Conservation (phyloP, 2,797 vertebrate species). For the Danio jaintianensis region DNA sequence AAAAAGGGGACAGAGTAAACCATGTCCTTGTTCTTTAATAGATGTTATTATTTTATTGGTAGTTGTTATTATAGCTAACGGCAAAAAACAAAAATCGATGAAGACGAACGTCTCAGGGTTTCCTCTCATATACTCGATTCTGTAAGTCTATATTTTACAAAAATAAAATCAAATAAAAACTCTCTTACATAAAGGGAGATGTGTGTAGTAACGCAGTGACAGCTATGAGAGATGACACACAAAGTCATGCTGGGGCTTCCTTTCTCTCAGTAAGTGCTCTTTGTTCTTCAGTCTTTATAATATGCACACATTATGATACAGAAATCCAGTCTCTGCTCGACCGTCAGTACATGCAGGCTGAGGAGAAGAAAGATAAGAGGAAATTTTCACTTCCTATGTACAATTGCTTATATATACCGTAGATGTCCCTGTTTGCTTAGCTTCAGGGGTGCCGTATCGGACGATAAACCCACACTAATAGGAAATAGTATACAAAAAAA, state of each 20-base stretch:
- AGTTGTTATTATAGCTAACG: neutral
- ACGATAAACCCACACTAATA: neutral
- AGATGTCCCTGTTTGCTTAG: slow-evolving; percentile 66
- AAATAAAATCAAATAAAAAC: neutral
- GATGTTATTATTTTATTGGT: slow-evolving; percentile 19
- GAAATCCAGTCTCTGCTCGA: slow-evolving; percentile 4
- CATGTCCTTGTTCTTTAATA: neutral
- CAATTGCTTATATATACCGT: slow-evolving; percentile 76
- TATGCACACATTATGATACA: slow-evolving; percentile 28
- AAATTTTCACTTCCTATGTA: slow-evolving; percentile 77
- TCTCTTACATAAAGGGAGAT: slow-evolving; percentile 1
- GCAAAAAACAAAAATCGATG: neutral
- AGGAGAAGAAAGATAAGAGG: slow-evolving; percentile 51
- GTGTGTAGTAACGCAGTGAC: neutral
- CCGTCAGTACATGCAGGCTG: slow-evolving; percentile 39
- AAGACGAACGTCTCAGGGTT: neutral
- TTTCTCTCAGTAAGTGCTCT: slow-evolving; percentile 21
- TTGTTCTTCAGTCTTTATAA: slow-evolving; percentile 37
- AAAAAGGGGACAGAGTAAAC: slow-evolving; percentile 6
- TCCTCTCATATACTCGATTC: neutral
- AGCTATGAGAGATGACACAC: neutral
- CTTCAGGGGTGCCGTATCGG: neutral
- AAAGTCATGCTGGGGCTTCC: slow-evolving; percentile 7
- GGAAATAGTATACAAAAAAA: neutral
- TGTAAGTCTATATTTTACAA: neutral